A percentile compares a stretch with the other conserved stretches of the same genome.
These are phyloP conservation scores for Labroides dimidiatus DNA, from an alignment of 2,797 vertebrate genomes.

Conservation along the genomic window DNA sequence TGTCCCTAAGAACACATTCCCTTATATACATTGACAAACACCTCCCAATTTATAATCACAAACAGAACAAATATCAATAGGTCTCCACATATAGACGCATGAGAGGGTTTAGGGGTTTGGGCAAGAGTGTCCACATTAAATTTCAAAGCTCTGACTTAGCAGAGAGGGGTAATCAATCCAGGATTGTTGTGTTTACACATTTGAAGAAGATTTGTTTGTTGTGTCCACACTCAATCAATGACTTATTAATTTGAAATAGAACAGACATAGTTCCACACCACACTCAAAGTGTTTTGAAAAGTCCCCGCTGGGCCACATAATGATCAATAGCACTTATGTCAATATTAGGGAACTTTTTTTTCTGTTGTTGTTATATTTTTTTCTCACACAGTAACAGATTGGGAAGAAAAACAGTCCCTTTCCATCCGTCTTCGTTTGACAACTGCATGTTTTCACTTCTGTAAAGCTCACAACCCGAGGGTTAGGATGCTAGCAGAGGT, in stretches of 20 bases:
- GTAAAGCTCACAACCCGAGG: neutral
- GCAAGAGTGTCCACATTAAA: slow-evolving; percentile 5
- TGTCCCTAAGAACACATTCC: slow-evolving; percentile 4
- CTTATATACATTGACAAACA: slow-evolving; percentile 8
- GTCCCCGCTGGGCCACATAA: slow-evolving; percentile 8
- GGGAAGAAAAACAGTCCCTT: neutral
- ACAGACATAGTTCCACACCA: slow-evolving; percentile 24
- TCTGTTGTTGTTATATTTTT: neutral
- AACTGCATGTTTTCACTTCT: slow-evolving; percentile 12
- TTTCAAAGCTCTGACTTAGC: slow-evolving; percentile 35
- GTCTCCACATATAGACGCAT: slow-evolving; percentile 8
- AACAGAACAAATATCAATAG: slow-evolving; percentile 6
- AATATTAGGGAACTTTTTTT: slow-evolving; percentile 22
- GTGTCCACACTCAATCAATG: slow-evolving; percentile 44
- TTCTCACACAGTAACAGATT: slow-evolving; percentile 4
- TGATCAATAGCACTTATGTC: slow-evolving; percentile 38
- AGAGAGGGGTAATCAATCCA: slow-evolving; percentile 34
- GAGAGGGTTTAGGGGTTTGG: slow-evolving; percentile 2
- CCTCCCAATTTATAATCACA: slow-evolving; percentile 18
- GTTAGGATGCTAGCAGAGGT: slow-evolving; percentile 21
- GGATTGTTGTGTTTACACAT: slow-evolving; percentile 19
- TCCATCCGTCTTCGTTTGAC: slow-evolving; percentile 30
- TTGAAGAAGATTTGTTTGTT: slow-evolving; percentile 24
- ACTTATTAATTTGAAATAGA: slow-evolving; percentile 40
- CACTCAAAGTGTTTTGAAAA: slow-evolving; percentile 36